A percentile compares a stretch with the other conserved stretches of the same genome.
phyloP scores from a whole-genome alignment of 2,888 invertebrate species.

The Melanotus villosus region DNA sequence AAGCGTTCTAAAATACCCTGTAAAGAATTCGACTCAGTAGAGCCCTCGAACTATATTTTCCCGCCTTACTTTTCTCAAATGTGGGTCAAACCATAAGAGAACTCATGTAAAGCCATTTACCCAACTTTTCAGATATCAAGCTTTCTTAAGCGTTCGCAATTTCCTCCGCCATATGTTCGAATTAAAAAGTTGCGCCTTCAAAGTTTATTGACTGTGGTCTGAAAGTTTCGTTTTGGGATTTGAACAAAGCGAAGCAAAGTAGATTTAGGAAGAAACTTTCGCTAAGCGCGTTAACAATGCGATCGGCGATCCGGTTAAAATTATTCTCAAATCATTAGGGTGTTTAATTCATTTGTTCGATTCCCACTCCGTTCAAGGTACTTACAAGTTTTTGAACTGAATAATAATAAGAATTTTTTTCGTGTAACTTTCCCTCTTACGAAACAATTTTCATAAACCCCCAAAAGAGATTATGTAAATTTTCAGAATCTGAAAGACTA shows the following conservation, averaged over 20 bases:
- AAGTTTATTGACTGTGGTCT: conserved; percentile 50
- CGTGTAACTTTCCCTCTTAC: conserved; percentile 9
- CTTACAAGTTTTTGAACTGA: conserved; percentile 10
- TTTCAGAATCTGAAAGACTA: background rate
- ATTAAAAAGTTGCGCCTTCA: conserved; percentile 50
- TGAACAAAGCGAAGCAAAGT: conserved; percentile 43
- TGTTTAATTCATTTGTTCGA: conserved; percentile 38
- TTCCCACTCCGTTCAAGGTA: conserved; percentile 17
- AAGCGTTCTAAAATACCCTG: background rate
- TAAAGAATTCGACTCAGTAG: background rate
- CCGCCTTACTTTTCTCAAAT: conserved; percentile 3
- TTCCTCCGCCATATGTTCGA: conserved; percentile 47
- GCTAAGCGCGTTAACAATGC: conserved; percentile 45
- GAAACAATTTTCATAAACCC: conserved; percentile 22
- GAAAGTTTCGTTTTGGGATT: conserved; percentile 48
- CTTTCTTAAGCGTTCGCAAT: conserved; percentile 48
- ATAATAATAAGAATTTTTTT: conserved; percentile 22
- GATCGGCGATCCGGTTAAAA: conserved; percentile 40
- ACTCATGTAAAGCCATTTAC: conserved; percentile 46
- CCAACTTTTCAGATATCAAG: conserved; percentile 46
- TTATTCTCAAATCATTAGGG: conserved; percentile 41
- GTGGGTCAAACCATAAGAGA: conserved; percentile 37
- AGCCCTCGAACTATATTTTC: conserved; percentile 12
- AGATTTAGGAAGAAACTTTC: conserved; percentile 42
- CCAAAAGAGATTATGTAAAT: conserved; percentile 27